phyloP scores from a whole-genome alignment of 2,113 vertebrate genomes.

The Morone saxatilis region DNA sequence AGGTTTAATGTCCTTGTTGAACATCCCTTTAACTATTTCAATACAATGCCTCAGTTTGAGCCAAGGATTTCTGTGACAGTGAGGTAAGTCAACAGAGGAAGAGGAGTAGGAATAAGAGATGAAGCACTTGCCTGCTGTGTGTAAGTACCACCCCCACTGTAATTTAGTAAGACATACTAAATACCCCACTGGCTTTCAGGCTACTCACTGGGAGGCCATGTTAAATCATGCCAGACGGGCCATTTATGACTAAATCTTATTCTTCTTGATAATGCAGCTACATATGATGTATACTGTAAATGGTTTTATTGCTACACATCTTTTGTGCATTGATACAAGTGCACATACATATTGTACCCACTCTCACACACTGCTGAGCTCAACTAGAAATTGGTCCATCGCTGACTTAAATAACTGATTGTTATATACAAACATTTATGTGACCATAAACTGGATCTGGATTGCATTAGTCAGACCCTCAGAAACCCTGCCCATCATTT shows the following conservation, averaged over 20 bases:
- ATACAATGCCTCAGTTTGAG: neutral
- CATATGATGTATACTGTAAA: neutral
- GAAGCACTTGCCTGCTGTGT: conserved; percentile 16
- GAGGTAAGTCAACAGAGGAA: neutral
- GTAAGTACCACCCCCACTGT: conserved; percentile 8
- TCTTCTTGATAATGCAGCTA: conserved; percentile 7
- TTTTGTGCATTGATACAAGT: conserved; percentile 7
- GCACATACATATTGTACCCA: neutral
- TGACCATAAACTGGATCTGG: conserved; percentile 76
- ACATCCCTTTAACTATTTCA: neutral
- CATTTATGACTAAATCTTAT: conserved; percentile 20
- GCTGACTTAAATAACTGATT: conserved; percentile 67
- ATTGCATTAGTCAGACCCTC: conserved; percentile 66
- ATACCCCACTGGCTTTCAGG: conserved; percentile 21
- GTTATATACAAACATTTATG: conserved; percentile 70
- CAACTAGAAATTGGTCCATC: conserved; percentile 2
- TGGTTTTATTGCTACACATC: neutral
- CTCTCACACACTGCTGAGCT: conserved; percentile 24
- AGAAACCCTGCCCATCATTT: conserved; percentile 67
- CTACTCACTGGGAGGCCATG: conserved; percentile 36
- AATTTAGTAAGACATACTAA: neutral
- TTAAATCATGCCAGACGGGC: conserved; percentile 47
- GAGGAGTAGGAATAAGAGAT: conserved; percentile 1
- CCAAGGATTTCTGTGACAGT: neutral
- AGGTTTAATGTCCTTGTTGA: conserved; percentile 5